Percentiles rank a stretch among this genome's conserved stretches.
Evolutionary conservation across 92 coral and sea anemone species (phyloP).

Genomic region (Porites evermanni): DNA sequence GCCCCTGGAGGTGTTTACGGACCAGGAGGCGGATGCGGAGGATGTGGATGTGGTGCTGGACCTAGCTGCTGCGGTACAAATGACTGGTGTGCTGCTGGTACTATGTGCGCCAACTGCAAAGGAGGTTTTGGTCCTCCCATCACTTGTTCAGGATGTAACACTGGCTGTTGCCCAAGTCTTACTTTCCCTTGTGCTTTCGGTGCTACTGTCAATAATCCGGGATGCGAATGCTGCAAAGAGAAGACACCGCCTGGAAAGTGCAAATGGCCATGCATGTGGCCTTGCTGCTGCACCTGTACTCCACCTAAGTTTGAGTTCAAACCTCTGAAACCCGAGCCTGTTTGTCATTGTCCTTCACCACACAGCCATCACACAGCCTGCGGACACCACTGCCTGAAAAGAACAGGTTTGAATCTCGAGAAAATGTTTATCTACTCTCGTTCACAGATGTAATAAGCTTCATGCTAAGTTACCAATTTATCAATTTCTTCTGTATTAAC

Average conservation of each 20-base stretch:
- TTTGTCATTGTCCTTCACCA: slow-evolving; percentile 86
- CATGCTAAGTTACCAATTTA: no score
- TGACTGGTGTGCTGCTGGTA: slow-evolving; percentile 72
- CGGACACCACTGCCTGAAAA: slow-evolving; percentile 50
- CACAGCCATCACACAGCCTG: slow-evolving; percentile 70
- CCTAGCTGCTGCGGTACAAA: slow-evolving; percentile 54
- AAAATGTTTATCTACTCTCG: neutral
- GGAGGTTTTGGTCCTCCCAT: slow-evolving; percentile 86
- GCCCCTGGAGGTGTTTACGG: slow-evolving; percentile 70
- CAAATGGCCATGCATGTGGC: slow-evolving; percentile 99
- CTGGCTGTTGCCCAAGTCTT: slow-evolving; percentile 85
- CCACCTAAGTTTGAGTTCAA: slow-evolving; percentile 90
- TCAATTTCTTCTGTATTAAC: no score
- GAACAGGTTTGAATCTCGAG: slow-evolving; percentile 1
- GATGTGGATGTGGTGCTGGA: slow-evolving; percentile 51
- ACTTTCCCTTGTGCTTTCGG: slow-evolving; percentile 86
- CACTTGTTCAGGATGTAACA: slow-evolving; percentile 82
- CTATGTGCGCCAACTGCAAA: slow-evolving; percentile 84
- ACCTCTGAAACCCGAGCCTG: slow-evolving; percentile 88
- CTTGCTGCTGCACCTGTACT: slow-evolving; percentile 94
- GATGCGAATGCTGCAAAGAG: slow-evolving; percentile 86
- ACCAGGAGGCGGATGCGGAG: slow-evolving; percentile 70
- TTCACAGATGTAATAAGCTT: neutral
- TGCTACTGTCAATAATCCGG: slow-evolving; percentile 85
- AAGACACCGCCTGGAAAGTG: slow-evolving; percentile 91